Evolutionary conservation across 2,888 invertebrate species (phyloP).

Genomic region (Acanthoscelides obtectus): DNA sequence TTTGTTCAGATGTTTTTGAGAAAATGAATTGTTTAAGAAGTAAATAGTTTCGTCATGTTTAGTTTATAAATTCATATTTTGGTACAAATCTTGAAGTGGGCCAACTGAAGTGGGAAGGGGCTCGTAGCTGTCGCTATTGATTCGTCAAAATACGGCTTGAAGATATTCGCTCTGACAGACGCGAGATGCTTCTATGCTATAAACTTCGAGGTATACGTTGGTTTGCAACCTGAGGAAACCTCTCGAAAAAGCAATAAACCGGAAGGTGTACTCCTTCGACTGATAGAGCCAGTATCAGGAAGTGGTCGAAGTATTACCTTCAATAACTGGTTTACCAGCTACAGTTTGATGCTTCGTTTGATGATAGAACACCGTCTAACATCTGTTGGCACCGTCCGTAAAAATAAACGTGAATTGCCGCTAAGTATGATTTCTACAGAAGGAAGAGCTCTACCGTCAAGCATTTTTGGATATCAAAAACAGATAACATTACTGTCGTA

Average conservation of each 20-base stretch:
- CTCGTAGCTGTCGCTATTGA: too few relatives aligned
- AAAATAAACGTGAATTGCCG: slow-evolving; percentile 3
- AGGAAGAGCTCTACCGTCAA: not conserved
- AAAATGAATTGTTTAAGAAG: too few relatives aligned
- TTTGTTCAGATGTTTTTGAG: too few relatives aligned
- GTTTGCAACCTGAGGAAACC: not conserved
- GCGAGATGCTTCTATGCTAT: not conserved
- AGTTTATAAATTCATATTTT: too few relatives aligned
- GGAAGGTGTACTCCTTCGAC: not conserved
- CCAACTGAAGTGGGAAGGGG: too few relatives aligned
- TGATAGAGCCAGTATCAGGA: not conserved
- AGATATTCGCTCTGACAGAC: not conserved
- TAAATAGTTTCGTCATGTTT: too few relatives aligned
- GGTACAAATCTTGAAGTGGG: too few relatives aligned
- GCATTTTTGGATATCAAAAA: not conserved
- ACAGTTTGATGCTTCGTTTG: not conserved
- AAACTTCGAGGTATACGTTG: not conserved
- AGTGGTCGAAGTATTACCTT: not conserved
- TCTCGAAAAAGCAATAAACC: not conserved
- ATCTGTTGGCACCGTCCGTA: slow-evolving; percentile 3
- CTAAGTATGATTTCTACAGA: not conserved
- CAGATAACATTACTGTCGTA: not conserved
- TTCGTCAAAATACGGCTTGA: too few relatives aligned
- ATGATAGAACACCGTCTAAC: not conserved
- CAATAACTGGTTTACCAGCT: slow-evolving; percentile 3